These are phyloP conservation scores for Drosophila pseudotalamancana DNA, from an alignment of 2,888 invertebrate genomes.

Conservation along the genomic window DNA sequence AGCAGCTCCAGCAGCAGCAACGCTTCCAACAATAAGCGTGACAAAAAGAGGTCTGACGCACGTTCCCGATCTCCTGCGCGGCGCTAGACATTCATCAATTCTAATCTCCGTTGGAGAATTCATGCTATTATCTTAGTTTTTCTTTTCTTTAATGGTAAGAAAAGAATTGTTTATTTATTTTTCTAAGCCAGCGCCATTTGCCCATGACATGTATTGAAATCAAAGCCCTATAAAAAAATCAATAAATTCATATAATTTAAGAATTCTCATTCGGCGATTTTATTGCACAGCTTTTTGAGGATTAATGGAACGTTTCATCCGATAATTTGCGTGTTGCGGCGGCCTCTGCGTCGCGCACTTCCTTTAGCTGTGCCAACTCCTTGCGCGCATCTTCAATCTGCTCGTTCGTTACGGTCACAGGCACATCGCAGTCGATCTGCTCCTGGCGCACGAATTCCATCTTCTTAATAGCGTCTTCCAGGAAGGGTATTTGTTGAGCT, in stretches of 20 bases:
- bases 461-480: conserved; percentile 89
- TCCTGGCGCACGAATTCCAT: conserved; percentile 90
- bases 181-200: conserved; percentile 49
- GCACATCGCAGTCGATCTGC: conserved; percentile 88
- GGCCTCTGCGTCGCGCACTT: conserved; percentile 54
- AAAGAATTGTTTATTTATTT: conserved; percentile 65
- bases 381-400: conserved; percentile 87
- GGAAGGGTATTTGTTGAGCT: conserved; percentile 89
- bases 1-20: conserved; percentile 66
- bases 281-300: conserved; percentile 33
- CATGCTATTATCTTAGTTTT: conserved; percentile 22
- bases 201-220: conserved; percentile 57
- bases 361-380: conserved; percentile 85
- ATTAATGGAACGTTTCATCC: conserved; percentile 63
- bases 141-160: conserved; percentile 13
- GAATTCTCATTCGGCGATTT: conserved; percentile 33
- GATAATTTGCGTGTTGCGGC: conserved; percentile 51
- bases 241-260: conserved; percentile 65
- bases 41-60: conserved; percentile 53
- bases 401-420: conserved; percentile 88
- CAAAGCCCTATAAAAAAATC: conserved; percentile 36
- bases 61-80: conserved; percentile 29
- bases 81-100: conserved; percentile 18
- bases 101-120: conserved; percentile 18
- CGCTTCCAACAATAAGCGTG: conserved; percentile 48